Evolutionary conservation across 2,888 invertebrate genomes (phyloP), one percentile per base, ranked within the genome.

Genomic region (Caenorhabditis auriculariae): DNA sequence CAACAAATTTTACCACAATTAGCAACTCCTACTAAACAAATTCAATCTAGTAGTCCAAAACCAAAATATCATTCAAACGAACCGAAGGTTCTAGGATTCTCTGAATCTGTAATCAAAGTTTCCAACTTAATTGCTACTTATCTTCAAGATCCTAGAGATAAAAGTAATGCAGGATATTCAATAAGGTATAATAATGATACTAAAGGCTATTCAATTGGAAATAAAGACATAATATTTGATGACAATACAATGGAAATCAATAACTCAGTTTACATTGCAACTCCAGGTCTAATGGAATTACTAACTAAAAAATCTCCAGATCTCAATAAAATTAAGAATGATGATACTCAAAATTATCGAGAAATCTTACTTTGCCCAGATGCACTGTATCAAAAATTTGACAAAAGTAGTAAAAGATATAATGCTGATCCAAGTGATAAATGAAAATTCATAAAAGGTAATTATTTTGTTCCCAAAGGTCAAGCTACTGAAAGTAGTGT

Each of bases 371-470:
- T 65, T n/a, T 58, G 56, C 26, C 69, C 69, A 9, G 27, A 69
- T 61, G 69, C 69, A 21, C 35, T 69, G 39, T 69, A 68, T 53
- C 64, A 68, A 46, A 43, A 42, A 28, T 69, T 69, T 59, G 59
- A 69, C 55, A 60, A 53, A 48, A 53, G 24, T 17, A 19, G 28
- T 39, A 69, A 65, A 59, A 60, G 59, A 54, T 69, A 64, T 54
- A 69, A 69, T 69, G 37, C 67, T 44, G 69, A 69, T 69, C 27
- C 67, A 32, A 69, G 64, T 65, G 64, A 69, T 59, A 69, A 69
- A 53, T 69, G 67, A 65, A 69, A 60, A 46, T 69, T 65, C 50
- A 69, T 69, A 17, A 69, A 68, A 45, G 50, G 27, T 28, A 61
- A 69, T 29, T 61, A 61, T 47, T 66, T 67, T 54, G 48, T 35